These are phyloP conservation scores for Cyphomyrus plagiostoma DNA, from an alignment of 2,113 vertebrate genomes.

Conservation along the genomic window DNA sequence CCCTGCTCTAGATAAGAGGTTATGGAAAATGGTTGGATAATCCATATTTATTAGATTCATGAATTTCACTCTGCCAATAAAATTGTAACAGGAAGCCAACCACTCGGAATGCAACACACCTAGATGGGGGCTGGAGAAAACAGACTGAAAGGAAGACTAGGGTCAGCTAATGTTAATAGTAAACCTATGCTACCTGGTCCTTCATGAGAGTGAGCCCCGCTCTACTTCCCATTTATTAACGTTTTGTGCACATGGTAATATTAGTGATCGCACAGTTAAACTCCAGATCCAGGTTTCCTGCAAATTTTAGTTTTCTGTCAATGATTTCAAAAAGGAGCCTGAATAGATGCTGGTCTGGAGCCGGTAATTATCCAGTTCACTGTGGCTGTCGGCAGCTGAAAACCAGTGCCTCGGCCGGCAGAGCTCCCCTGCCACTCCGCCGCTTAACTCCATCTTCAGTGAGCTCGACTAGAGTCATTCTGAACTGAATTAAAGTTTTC, in stretches of 20 bases:
- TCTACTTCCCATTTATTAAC: neutral
- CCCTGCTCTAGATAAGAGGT: neutral
- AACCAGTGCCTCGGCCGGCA: neutral
- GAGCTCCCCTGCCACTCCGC: neutral
- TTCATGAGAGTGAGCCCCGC: neutral
- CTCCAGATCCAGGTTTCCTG: neutral
- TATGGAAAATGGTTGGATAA: conserved; percentile 1
- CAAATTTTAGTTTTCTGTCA: neutral
- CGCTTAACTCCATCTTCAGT: neutral
- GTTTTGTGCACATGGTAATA: neutral
- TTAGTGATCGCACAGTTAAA: neutral
- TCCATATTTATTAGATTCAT: conserved; percentile 10
- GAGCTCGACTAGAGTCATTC: conserved; percentile 25
- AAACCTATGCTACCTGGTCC: neutral
- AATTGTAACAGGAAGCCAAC: conserved; percentile 7
- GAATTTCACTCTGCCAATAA: neutral
- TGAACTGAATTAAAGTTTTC: conserved; percentile 38
- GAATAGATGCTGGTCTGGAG: neutral
- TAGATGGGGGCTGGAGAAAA: neutral
- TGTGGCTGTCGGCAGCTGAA: neutral
- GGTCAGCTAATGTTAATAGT: neutral
- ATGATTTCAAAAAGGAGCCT: neutral
- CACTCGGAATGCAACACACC: neutral
- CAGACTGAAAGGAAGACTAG: neutral
- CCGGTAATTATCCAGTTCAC: neutral